Base-by-base conservation (phyloP, 2,888 invertebrate species). In the Ditylenchus weischeri region DNA sequence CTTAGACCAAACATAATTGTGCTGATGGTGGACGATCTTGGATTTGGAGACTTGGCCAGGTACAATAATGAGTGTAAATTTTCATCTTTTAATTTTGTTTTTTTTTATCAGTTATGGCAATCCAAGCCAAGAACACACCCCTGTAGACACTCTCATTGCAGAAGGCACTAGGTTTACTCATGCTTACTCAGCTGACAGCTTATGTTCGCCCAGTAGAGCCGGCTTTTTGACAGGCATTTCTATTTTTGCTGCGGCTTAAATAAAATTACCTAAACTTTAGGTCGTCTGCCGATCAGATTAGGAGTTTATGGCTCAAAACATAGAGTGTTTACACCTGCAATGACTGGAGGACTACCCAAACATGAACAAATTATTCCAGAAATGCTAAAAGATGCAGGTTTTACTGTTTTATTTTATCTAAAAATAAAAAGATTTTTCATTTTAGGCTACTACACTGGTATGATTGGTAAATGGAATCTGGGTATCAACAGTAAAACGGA, bases 381-480 rank as follows among this genome's bases (percentile, higher is more conserved):
- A 72, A 74, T 84, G 73, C 78, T 85, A 35, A 83, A 84, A 70
- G 62, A 80, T 47, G 78, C 82, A 43, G 85, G 80, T 66, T 69
- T 68, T 29, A 29, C 29, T 29, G 29, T 29, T 29, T 5, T 29
- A 29, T 29, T 29, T 4, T 29, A 29, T 2, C 29, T 29, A 29
- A 29, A 29, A 29, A 29, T 29, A 2, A 29, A 29, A 29, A 5
- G n/a, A n/a, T n/a, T n/a, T 29, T 29, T 29, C 29, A n/a, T 21
- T 72, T 57, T 18, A 76, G 76, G 85, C 0, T 86, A 86, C 75
- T 65, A 72, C 5, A 87, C 86, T 11, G 86, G 83, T 18, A 79
- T 84, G 75, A 67, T 80, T 76, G 85, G 86, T 18, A 87, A 87
- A 78, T 87, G 87, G 87, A 87, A 87, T 76, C 75, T 86, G 63